A percentile compares a stretch with the other conserved stretches of the same genome.
These are phyloP conservation scores for Sisor rabdophorus DNA, from an alignment of 2,113 vertebrate genomes.

Conservation along the genomic window DNA sequence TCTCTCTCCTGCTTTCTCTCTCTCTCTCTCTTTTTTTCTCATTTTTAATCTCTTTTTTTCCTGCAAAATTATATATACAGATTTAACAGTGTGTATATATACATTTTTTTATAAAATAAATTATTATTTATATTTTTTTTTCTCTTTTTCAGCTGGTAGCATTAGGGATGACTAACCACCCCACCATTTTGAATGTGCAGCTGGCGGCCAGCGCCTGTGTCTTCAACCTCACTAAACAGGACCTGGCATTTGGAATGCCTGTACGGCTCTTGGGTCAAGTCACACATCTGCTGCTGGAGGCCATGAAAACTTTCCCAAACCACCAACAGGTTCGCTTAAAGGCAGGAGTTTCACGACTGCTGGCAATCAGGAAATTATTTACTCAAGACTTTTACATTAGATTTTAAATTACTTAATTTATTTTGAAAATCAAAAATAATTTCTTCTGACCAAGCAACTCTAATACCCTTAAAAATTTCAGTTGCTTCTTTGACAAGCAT, in stretches of 20 bases:
- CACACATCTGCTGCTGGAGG: constrained; percentile 90
- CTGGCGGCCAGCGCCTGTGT: constrained; percentile 95
- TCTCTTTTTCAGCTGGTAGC: constrained; percentile 81
- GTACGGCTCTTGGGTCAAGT: constrained; percentile 85
- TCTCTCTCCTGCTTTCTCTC: background rate
- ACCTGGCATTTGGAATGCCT: constrained; percentile 90
- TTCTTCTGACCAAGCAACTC: background rate
- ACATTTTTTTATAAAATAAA: no score
- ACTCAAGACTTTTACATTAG: background rate
- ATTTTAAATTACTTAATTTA: background rate
- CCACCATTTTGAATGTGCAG: constrained; percentile 91
- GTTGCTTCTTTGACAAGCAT: background rate
- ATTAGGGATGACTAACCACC: constrained; percentile 95
- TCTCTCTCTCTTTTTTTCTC: background rate
- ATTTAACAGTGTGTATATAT: no score
- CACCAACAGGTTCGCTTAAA: constrained; percentile 78
- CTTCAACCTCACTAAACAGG: constrained; percentile 98
- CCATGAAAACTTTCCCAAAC: constrained; percentile 97
- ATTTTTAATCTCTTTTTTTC: no score
- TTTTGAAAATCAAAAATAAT: background rate
- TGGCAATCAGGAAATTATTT: background rate
- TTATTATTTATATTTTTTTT: background rate
- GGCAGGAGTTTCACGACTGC: background rate
- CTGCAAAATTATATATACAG: no score
- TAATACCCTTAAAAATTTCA: background rate